These are phyloP conservation scores for Liolophura sinensis DNA, from an alignment of 1,140 invertebrate species.

Conservation along the genomic window DNA sequence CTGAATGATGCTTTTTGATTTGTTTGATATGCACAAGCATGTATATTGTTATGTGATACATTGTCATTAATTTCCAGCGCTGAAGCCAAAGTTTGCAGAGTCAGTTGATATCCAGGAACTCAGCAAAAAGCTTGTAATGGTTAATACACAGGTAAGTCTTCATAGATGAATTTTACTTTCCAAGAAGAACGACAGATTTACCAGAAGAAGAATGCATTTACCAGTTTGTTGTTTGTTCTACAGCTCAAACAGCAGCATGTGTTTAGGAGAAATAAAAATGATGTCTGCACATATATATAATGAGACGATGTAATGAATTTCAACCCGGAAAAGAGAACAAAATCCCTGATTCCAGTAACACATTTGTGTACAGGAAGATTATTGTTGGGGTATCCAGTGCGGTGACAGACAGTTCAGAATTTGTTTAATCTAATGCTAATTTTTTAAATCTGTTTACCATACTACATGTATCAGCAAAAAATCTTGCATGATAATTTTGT, in stretches of 20 bases:
- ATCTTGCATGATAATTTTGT: neutral
- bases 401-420: no score
- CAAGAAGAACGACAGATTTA: neutral
- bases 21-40: neutral
- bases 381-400: no score
- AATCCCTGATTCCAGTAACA: neutral
- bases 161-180: conserved; percentile 5
- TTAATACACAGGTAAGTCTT: conserved; percentile 59
- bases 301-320: neutral
- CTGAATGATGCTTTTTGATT: conserved; percentile 5
- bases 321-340: neutral
- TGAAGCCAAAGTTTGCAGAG: conserved; percentile 64
- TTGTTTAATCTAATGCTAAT: neutral
- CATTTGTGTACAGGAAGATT: neutral
- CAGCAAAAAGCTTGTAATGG: conserved; percentile 67
- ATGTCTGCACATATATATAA: neutral
- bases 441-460: neutral
- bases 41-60: neutral
- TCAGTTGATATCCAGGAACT: conserved; percentile 63
- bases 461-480: neutral
- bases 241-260: neutral
- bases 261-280: neutral
- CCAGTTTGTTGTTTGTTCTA: conserved; percentile 1
- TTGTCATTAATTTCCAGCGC: conserved; percentile 40
- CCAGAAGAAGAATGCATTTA: neutral